phyloP scores from a whole-genome alignment of 2,888 invertebrate species.

The Ametastegia equiseti region DNA sequence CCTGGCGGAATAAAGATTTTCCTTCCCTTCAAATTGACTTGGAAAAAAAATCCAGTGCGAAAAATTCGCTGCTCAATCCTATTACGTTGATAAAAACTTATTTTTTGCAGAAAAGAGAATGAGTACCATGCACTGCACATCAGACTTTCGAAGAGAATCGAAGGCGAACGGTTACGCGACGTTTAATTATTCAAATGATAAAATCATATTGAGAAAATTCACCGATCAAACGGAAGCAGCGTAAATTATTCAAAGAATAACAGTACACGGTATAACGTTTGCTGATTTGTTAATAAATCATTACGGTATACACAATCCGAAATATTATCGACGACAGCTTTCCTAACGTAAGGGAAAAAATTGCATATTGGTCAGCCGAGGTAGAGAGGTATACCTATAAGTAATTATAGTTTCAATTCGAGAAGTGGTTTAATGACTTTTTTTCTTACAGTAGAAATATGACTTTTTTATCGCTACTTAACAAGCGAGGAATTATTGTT shows the following conservation, averaged over 20 bases:
- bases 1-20: no score
- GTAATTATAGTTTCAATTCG: neutral
- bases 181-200: neutral
- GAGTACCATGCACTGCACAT: no score
- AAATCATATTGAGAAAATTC: neutral
- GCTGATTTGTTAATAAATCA: neutral
- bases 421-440: neutral
- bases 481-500: neutral
- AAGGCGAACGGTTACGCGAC: slow-evolving; percentile 9
- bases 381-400: no score
- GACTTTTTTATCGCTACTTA: neutral
- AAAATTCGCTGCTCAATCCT: no score
- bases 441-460: neutral
- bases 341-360: neutral
- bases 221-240: neutral
- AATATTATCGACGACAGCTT: neutral
- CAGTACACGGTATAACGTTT: neutral
- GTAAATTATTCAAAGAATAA: neutral
- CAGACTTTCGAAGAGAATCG: neutral
- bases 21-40: no score
- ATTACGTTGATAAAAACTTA: no score
- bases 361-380: neutral
- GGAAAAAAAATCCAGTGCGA: no score
- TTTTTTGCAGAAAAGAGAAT: no score
- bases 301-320: neutral